These are phyloP conservation scores for Enteromius treurensis DNA, from an alignment of 2,797 vertebrate species.

Conservation along the genomic window DNA sequence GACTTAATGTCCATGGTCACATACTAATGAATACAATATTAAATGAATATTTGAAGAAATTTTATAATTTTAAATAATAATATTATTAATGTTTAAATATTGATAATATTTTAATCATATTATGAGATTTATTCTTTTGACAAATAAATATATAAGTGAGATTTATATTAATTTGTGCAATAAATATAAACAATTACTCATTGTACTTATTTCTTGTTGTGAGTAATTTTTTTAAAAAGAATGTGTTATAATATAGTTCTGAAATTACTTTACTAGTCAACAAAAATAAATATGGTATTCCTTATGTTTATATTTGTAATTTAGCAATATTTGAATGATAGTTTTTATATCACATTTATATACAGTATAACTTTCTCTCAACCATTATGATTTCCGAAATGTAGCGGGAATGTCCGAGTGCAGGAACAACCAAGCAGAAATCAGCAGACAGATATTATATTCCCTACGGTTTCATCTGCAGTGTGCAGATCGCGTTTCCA, in stretches of 20 bases:
- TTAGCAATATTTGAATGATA: not conserved
- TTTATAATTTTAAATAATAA: not conserved
- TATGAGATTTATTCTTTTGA: not conserved
- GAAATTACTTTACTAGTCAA: not conserved
- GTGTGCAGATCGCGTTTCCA: not conserved
- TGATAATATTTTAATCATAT: not conserved
- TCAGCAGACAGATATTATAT: constrained; percentile 43
- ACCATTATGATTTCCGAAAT: not conserved
- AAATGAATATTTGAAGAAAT: not conserved
- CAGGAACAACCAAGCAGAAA: constrained; percentile 26
- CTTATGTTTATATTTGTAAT: not conserved
- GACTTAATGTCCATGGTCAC: not conserved
- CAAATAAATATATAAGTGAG: not conserved
- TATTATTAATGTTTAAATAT: not conserved
- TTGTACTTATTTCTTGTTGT: not conserved
- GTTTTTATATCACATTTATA: not conserved
- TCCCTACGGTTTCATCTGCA: constrained; percentile 37
- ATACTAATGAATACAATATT: not conserved
- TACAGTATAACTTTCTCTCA: constrained; percentile 9
- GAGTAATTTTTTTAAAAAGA: not conserved
- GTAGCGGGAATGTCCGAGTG: constrained; percentile 19
- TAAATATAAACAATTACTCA: not conserved
- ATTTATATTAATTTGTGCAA: not conserved
- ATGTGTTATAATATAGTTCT: constrained; percentile 9
- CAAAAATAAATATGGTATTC: not conserved